A percentile compares a stretch with the other conserved stretches of the same genome.
Conservation (phyloP, 2,113 vertebrate genomes). For the Jaculus jaculus region DNA sequence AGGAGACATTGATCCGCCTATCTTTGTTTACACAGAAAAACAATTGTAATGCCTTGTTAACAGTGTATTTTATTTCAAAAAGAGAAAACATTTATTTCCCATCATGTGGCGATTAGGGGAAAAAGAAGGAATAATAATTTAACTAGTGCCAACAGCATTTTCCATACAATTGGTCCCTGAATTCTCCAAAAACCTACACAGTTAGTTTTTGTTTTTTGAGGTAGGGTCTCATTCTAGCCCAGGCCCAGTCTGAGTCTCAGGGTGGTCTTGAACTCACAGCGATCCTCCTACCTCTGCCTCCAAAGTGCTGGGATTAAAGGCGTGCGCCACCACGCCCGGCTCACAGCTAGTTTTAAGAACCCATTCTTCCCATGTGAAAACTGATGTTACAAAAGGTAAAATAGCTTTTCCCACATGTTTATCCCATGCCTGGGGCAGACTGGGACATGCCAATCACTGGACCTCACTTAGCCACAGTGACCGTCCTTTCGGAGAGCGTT, state of each 20-base stretch:
- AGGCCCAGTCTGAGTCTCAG: too few relatives aligned
- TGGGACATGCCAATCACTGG: background rate
- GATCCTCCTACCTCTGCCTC: too few relatives aligned
- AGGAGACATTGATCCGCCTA: constrained; percentile 4
- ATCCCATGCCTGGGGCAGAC: background rate
- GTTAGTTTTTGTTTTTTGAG: background rate
- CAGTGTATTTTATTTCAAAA: background rate
- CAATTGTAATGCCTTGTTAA: background rate
- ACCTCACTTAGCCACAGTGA: background rate
- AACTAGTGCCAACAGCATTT: constrained; percentile 30
- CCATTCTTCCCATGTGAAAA: constrained; percentile 28
- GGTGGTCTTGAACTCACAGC: too few relatives aligned
- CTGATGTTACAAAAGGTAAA: background rate
- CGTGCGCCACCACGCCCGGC: too few relatives aligned
- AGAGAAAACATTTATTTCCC: constrained; percentile 12
- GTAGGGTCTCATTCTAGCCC: too few relatives aligned
- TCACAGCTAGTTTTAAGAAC: background rate
- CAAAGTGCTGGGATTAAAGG: too few relatives aligned
- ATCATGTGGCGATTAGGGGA: constrained; percentile 1
- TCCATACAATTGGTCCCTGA: background rate
- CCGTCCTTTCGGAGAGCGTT: background rate
- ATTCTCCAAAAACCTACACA: constrained; percentile 1
- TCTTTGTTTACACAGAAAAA: constrained; percentile 27
- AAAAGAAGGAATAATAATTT: constrained; percentile 30
- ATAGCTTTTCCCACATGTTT: background rate